phyloP scores from a whole-genome alignment of 2,113 vertebrate genomes.

The Barnardius zonarius region DNA sequence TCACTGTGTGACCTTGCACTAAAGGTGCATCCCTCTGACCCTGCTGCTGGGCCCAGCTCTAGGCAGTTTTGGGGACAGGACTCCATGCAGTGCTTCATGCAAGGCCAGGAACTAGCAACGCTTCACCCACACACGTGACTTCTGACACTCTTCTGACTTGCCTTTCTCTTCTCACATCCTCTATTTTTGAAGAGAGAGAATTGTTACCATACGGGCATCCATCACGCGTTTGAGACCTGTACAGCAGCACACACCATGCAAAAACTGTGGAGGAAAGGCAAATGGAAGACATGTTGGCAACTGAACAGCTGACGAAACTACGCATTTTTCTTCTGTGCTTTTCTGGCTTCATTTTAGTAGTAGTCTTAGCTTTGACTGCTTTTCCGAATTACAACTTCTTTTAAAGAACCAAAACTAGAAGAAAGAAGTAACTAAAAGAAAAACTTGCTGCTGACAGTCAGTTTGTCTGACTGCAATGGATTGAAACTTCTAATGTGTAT shows the following conservation, averaged over 20 bases:
- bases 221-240: not conserved
- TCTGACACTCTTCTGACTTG: not conserved
- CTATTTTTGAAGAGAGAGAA: not conserved
- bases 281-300: not conserved
- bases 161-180: not conserved
- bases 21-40: not conserved
- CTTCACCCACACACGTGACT: fast-evolving
- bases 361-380: not conserved
- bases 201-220: not conserved
- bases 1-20: not conserved
- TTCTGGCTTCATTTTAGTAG: not conserved
- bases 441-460: not conserved
- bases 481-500: not conserved
- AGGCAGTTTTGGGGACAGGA: not conserved
- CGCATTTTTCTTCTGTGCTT: not conserved
- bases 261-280: not conserved
- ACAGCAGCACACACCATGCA: fast-evolving
- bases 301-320: not conserved
- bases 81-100: not conserved
- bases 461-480: not conserved
- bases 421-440: not conserved
- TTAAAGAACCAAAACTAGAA: not conserved
- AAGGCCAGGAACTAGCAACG: not conserved
- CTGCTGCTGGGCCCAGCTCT: not conserved
- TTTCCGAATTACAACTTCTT: not conserved